Base-by-base conservation (phyloP, 2,888 invertebrate species). In the Hedya salicella region DNA sequence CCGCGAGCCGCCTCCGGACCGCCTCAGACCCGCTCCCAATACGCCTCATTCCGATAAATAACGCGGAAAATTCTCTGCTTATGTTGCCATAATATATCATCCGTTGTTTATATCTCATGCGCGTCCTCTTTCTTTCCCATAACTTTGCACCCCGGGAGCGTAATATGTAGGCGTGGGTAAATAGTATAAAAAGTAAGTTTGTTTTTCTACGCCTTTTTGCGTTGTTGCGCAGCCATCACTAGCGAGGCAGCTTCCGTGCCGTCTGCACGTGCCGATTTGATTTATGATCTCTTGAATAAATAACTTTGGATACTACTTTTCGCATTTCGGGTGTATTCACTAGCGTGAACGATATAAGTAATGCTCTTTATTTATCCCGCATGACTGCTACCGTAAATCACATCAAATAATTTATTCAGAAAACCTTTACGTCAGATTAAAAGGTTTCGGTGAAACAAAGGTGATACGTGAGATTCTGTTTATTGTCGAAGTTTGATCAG, bases 281-380 rank as follows among this genome's bases (percentile, higher is more conserved):
- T 89, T 89, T 91, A 90, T 86, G 78, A 74, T 78, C 79, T 70
- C 80, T 81, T 85, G 87, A 87, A 90, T 89, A 88, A 86, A 88
- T 88, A 87, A 86, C 79, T 80, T 78, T 70, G 74, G 77, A 80
- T 79, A 80, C 78, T 81, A 79, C 78, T 78, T 78, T 71, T 71
- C 64, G 52, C 46, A 54, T 57, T 57, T 44, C 17, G 32, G 25
- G n/a, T 39, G 40, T 52, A 53, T 61, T 54, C 62, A 62, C 48
- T 54, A 53, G 46, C 53, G 65, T 46, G 53, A 60, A 60, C 65
- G 52, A 60, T 53, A 60, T 53, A n/a, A n/a, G n/a, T n/a, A 48
- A 14, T 14, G 61, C 46, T 60, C 65, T 66, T 66, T 66, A 40
- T 53, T 52, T 39, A 53, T 36, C 32, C 36, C 14, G 13, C 63